Evolutionary conservation across 2,113 vertebrate genomes (phyloP).

Genomic region (Chaetorhynchus papuensis): DNA sequence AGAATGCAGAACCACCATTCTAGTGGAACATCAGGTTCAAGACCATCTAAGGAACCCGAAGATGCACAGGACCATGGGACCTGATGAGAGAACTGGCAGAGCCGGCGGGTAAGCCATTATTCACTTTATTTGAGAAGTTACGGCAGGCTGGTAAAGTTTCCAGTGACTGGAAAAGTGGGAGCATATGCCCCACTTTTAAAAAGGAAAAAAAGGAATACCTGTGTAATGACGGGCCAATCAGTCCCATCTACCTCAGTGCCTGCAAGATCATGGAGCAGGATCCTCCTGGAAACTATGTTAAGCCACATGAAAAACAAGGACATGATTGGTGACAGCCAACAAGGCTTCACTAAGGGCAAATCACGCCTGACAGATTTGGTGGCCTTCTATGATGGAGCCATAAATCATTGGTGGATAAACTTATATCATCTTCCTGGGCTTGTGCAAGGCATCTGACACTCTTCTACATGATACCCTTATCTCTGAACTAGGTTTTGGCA

Average conservation of each 20-base stretch:
- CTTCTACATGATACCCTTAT: neutral
- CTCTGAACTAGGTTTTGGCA: neutral
- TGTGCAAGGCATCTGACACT: neutral
- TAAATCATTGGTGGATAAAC: neutral
- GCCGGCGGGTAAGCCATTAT: accelerated
- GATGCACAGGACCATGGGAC: neutral
- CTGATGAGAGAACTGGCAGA: neutral
- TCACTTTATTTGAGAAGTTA: neutral
- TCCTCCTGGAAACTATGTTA: neutral
- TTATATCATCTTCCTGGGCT: neutral
- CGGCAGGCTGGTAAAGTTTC: neutral
- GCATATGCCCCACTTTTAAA: neutral
- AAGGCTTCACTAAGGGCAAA: neutral
- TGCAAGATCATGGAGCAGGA: neutral
- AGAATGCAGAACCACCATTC: neutral
- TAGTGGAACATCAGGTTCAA: neutral
- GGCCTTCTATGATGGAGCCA: neutral
- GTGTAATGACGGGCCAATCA: neutral
- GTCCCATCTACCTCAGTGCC: neutral
- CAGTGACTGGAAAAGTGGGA: neutral
- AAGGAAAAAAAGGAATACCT: neutral
- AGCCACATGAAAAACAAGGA: neutral
- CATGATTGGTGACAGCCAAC: neutral
- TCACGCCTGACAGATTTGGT: neutral
- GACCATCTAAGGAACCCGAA: neutral